Evolutionary conservation across 2,113 vertebrate species (phyloP), one percentile per base, ranked within the genome.

Genomic region (Amia ocellicauda): DNA sequence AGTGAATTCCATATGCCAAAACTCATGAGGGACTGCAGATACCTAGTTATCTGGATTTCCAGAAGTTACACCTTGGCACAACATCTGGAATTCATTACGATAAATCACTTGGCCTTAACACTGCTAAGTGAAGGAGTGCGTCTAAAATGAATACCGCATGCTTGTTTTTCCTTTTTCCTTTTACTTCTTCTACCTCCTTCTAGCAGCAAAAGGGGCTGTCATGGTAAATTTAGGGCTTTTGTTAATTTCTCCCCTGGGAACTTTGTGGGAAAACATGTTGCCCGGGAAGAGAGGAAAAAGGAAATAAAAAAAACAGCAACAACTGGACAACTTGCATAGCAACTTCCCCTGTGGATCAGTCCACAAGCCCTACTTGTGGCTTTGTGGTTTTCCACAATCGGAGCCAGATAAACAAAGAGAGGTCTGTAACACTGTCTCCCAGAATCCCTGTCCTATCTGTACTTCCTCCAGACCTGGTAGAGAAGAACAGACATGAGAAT

Each of bases 211-310:
- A 69, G 53, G 45, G 72, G 52, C 36, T 62, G 64, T 69, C 61
- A 63, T 47, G 31, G 31, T 64, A 63, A 63, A 71, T 69, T 67
- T 68, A 55, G 58, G 49, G 53, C 56, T 69, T 77, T 62, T 64
- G 72, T 51, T 66, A 52, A 43, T 26, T 51, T 67, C 47, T 68
- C 60, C 67, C 64, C 54, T 57, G 56, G 66, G 75, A 56, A 53
- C 40, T 63, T 57, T 40, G 51, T 52, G 65, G 70, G 58, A 70
- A 74, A 77, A 69, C 59, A 31, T 54, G 64, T 51, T 64, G 27
- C 49, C 62, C 54, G 67, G 61, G 58, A 56, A 64, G 64, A 66
- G 3, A 29, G 7, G 43, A 28, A 60, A 51, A 5, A 20, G 40
- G 26, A 42, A 28, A 55, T 3, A 62, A 16, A 61, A 60, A 60